Evolutionary conservation across 2,797 vertebrate genomes (phyloP).

Genomic region (Helicolenus hilgendorfi): DNA sequence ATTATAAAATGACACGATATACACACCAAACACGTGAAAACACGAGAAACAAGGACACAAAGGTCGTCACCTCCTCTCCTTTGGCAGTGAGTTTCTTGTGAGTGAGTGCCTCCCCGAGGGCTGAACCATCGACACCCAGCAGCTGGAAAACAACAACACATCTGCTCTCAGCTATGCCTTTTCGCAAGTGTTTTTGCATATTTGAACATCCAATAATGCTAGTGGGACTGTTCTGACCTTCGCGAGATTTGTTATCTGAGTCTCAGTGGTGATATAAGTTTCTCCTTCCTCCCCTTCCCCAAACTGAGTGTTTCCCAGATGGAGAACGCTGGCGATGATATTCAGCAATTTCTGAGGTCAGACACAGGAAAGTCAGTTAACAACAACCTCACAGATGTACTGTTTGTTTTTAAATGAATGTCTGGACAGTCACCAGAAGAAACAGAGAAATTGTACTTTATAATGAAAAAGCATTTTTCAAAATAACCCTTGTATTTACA

Average conservation of each 20-base stretch:
- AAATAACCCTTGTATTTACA: neutral
- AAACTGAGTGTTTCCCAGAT: constrained; percentile 97
- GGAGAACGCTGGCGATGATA: constrained; percentile 94
- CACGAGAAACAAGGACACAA: neutral
- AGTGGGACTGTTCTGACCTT: constrained; percentile 90
- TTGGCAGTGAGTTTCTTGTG: constrained; percentile 99
- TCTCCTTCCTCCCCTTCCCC: constrained; percentile 94
- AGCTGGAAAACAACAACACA: constrained; percentile 90
- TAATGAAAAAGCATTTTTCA: neutral
- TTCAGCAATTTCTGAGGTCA: constrained; percentile 93
- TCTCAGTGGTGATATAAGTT: constrained; percentile 94
- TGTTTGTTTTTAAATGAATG: neutral
- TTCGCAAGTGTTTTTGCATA: constrained; percentile 16
- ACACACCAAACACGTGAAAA: neutral
- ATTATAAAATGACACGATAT: neutral
- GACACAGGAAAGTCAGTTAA: constrained; percentile 20
- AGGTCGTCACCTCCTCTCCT: constrained; percentile 94
- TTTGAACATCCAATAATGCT: constrained; percentile 31
- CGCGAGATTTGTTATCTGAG: constrained; percentile 92
- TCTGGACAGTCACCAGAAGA: neutral
- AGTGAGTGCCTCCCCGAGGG: constrained; percentile 93
- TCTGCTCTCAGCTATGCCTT: constrained; percentile 50
- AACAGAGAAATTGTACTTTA: neutral
- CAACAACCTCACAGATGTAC: constrained; percentile 14
- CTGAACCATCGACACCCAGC: constrained; percentile 92